Conservation (phyloP, 2,797 vertebrate species). For the Chrysocyon brachyurus region DNA sequence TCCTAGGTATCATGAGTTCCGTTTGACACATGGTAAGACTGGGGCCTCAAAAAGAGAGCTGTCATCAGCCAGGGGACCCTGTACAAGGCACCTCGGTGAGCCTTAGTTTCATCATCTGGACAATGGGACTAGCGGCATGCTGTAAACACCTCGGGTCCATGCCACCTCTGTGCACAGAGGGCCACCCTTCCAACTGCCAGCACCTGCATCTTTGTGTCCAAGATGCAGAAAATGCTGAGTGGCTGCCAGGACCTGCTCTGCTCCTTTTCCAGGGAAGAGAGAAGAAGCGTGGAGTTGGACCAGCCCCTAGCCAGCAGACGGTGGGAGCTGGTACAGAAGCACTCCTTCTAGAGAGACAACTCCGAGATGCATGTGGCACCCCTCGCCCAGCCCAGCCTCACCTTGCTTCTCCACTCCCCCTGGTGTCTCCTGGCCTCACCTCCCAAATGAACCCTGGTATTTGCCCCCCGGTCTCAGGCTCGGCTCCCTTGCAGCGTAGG, state of each 20-base stretch:
- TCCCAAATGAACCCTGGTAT: background rate
- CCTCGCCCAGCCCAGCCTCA: background rate
- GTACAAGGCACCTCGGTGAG: background rate
- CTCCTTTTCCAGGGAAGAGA: background rate
- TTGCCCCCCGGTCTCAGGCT: fast-evolving
- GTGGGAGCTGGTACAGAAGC: background rate
- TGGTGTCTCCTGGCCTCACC: background rate
- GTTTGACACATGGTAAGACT: background rate
- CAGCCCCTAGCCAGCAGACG: too few species aligned
- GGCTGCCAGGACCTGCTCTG: background rate
- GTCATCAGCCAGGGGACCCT: background rate
- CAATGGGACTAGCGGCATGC: background rate
- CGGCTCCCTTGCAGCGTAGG: too few species aligned
- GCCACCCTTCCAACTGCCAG: background rate
- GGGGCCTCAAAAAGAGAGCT: background rate
- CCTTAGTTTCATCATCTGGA: background rate
- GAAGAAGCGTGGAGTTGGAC: background rate
- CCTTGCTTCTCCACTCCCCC: fast-evolving
- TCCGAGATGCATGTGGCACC: background rate
- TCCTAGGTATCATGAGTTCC: background rate
- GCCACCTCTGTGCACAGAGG: fast-evolving
- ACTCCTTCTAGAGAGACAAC: background rate
- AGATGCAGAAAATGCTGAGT: background rate
- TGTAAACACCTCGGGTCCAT: background rate
- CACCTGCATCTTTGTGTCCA: fast-evolving